Evolutionary conservation across 2,797 vertebrate genomes (phyloP).

Genomic region (Darevskia mixta): DNA sequence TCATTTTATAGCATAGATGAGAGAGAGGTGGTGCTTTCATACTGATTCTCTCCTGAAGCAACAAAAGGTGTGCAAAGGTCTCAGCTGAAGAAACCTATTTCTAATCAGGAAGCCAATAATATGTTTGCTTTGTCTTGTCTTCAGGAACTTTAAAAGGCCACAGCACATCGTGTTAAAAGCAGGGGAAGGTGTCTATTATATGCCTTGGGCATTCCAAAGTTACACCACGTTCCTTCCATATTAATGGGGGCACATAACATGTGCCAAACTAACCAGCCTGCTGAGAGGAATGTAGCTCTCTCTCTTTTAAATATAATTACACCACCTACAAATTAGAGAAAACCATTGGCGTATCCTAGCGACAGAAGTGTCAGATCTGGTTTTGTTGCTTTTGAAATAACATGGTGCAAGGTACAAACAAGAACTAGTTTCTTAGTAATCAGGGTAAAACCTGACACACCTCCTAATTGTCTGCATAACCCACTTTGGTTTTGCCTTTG

Average conservation of each 20-base stretch:
- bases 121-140: conserved; percentile 56
- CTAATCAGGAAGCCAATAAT: conserved; percentile 61
- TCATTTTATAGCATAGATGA: background rate
- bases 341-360: conserved; percentile 60
- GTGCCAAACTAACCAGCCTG: conserved; percentile 60
- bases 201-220: conserved; percentile 43
- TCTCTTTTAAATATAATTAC: conserved; percentile 73
- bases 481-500: conserved; percentile 70
- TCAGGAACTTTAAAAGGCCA: conserved; percentile 39
- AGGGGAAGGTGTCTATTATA: conserved; percentile 46
- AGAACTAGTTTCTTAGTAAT: conserved; percentile 77
- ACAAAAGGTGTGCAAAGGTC: conserved; percentile 38
- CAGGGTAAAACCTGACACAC: conserved; percentile 65
- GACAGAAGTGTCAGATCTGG: conserved; percentile 64
- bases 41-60: conserved; percentile 65
- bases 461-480: conserved; percentile 69
- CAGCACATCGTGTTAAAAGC: conserved; percentile 2
- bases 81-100: conserved; percentile 53
- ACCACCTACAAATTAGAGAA: conserved; percentile 71
- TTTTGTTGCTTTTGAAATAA: conserved; percentile 74
- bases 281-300: conserved; percentile 66
- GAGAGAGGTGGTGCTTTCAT: background rate
- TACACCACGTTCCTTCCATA: conserved; percentile 56
- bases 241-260: conserved; percentile 54
- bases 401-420: conserved; percentile 71